Conservation (phyloP, 2,113 vertebrate species). For the Elephantulus edwardii region DNA sequence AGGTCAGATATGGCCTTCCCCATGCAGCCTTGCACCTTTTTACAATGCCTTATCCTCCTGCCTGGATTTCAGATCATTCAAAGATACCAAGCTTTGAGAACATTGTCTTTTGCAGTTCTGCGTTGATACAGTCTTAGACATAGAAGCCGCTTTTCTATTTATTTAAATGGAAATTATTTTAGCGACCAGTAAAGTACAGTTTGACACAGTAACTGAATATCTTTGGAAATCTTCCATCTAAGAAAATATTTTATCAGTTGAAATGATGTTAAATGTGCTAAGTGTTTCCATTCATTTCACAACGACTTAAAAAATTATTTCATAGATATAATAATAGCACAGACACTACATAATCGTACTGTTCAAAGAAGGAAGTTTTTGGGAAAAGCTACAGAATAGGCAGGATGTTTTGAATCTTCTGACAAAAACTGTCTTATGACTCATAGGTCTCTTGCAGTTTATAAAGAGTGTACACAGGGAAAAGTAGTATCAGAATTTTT, state of each 20-base stretch:
- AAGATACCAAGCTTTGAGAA: background rate
- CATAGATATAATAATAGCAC: background rate
- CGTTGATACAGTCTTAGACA: background rate
- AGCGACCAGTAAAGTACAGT: background rate
- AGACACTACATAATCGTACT: constrained; percentile 17
- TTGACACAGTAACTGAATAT: background rate
- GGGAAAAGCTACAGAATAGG: background rate
- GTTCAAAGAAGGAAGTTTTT: constrained; percentile 20
- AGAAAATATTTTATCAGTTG: constrained; percentile 19
- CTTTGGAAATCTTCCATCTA: background rate
- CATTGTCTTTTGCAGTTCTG: background rate
- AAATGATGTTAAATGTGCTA: background rate
- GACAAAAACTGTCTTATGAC: constrained; percentile 52
- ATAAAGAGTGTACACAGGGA: background rate
- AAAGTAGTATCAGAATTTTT: constrained; percentile 9
- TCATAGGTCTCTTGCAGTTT: constrained; percentile 12
- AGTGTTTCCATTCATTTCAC: constrained; percentile 37
- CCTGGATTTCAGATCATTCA: background rate
- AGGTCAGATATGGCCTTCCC: background rate
- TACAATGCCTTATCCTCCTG: background rate
- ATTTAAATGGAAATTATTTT: background rate
- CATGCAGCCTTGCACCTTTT: no score
- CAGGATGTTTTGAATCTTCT: constrained; percentile 57
- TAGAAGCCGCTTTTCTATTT: background rate
- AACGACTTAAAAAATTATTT: constrained; percentile 39